Conservation (phyloP, 2,113 vertebrate species). For the Antechinus flavipes region DNA sequence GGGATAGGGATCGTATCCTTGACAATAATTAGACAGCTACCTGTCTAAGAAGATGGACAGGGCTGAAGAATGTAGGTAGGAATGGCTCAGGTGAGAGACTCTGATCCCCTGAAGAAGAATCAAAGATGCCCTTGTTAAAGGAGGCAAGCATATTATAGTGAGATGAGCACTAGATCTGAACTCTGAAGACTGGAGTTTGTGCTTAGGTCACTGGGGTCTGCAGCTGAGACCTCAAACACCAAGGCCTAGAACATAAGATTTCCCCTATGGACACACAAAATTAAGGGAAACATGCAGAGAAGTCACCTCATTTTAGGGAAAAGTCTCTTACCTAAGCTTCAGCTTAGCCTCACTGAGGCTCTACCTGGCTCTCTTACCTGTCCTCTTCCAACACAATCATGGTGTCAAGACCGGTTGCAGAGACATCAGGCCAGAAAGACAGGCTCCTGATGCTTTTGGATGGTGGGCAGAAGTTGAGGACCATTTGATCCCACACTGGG, state of each 20-base stretch:
- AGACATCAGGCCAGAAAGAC: neutral
- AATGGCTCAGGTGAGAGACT: neutral
- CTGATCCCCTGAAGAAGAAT: neutral
- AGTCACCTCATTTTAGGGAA: neutral
- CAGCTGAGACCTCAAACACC: neutral
- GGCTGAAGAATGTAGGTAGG: neutral
- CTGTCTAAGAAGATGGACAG: neutral
- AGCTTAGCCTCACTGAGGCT: neutral
- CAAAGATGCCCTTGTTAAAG: neutral
- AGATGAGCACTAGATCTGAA: neutral
- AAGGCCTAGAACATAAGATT: neutral
- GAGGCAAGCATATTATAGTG: neutral
- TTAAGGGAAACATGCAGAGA: neutral
- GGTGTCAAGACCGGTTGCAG: neutral
- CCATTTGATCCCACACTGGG: neutral
- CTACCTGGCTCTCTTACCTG: neutral
- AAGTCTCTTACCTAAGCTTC: neutral
- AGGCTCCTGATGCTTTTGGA: neutral
- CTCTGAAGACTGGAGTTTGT: neutral
- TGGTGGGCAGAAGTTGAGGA: neutral
- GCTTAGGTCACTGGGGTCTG: neutral
- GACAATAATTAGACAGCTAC: neutral
- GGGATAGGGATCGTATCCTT: neutral
- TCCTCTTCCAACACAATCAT: neutral
- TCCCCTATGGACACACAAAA: neutral